Evolutionary conservation across 2,888 invertebrate species (phyloP), one percentile per base, ranked within the genome.

Genomic region (Eilema griseolum): DNA sequence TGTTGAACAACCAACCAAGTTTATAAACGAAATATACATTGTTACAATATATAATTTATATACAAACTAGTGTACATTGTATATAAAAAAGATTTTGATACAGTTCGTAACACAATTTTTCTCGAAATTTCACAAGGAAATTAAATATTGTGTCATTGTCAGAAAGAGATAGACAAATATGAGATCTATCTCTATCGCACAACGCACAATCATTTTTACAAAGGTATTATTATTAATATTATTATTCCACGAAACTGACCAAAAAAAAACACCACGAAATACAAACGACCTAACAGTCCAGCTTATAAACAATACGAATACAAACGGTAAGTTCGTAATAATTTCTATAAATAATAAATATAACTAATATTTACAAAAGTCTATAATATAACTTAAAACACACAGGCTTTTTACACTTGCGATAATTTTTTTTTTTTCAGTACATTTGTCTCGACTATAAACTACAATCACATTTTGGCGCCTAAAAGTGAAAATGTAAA

Each of bases 51-150:
- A 85, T 88, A 89, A 81, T 82, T 72, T 74, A 88, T 93, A 92
- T 87, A 93, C 93, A 93, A 93, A 94, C 84, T 62, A 86, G 90
- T 93, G 93, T 94, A 94, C 83, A 92, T 83, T 86, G 86, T 86
- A 86, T 90, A 90, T 87, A 85, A 87, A 82, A 79, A 66, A 67
- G 66, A 59, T 74, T 78, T 82, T 76, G 71, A 73, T 74, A 71
- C 62, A 68, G 61, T 64, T 70, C 41, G 63, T 52, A 59, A 71
- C 46, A 63, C 24, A 63, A 61, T 67, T 26, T 72, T 66, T 41
- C 12, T 57, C 62, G 41, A 37, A 69, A 64, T 66, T 70, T 57
- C 23, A n/a, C 8, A 69, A 28, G n/a, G 12, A 60, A 62, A 33
- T 37, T 33, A 37, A 57, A 23, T 26, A 68, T 14, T 20, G 57